A percentile compares a stretch with the other conserved stretches of the same genome.
Conservation (phyloP, 2,113 vertebrate genomes). For the Todiramphus chloris region DNA sequence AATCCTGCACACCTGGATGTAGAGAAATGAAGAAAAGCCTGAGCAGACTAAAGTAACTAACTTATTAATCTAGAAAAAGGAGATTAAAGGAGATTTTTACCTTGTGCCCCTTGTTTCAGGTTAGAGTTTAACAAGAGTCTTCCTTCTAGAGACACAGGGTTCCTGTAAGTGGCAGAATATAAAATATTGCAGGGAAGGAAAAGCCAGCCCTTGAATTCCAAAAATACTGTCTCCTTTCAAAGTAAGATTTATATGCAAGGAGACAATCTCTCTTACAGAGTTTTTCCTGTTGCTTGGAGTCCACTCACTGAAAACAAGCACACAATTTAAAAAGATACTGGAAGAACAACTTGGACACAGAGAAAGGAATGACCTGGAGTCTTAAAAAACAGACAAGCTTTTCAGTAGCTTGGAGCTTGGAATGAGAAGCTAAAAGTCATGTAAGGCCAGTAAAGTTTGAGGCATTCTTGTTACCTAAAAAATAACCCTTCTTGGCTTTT, state of each 20-base stretch:
- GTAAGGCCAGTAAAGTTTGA: slow-evolving; percentile 15
- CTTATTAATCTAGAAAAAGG: neutral
- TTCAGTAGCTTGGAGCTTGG: slow-evolving; percentile 60
- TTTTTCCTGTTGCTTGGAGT: slow-evolving; percentile 25
- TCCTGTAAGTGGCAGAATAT: neutral
- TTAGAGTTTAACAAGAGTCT: neutral
- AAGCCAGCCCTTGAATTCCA: neutral
- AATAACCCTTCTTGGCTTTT: slow-evolving; percentile 9
- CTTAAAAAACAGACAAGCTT: slow-evolving; percentile 34
- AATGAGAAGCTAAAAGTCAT: neutral
- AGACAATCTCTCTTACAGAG: slow-evolving; percentile 34
- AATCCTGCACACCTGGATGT: neutral
- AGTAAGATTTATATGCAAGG: slow-evolving; percentile 38
- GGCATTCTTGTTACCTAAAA: slow-evolving; percentile 22
- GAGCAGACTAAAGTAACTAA: neutral
- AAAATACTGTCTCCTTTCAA: neutral
- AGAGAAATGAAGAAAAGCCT: neutral
- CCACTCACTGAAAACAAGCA: slow-evolving; percentile 24
- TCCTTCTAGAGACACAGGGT: neutral
- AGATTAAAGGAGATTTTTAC: neutral
- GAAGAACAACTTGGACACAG: slow-evolving; percentile 11
- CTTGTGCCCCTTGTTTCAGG: neutral
- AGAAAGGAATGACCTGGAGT: slow-evolving; percentile 22
- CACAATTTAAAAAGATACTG: neutral
- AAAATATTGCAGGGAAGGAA: neutral